These are phyloP conservation scores for Sylvilagus bachmani DNA, from an alignment of 2,113 vertebrate species.

Conservation along the genomic window DNA sequence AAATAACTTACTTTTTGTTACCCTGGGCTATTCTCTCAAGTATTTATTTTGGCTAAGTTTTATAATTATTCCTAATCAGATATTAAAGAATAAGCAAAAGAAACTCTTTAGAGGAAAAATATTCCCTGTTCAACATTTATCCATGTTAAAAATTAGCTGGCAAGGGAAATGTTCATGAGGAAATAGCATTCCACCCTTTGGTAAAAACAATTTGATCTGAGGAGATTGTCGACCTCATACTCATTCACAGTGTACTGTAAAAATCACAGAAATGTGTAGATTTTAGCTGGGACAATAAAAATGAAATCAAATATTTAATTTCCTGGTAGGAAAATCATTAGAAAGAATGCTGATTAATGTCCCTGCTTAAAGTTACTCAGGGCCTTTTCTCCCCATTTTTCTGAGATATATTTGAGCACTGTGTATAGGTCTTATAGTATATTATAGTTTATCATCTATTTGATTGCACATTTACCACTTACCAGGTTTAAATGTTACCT, in stretches of 20 bases:
- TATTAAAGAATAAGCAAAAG: background rate
- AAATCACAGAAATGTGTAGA: background rate
- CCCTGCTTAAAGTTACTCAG: background rate
- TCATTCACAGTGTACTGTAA: background rate
- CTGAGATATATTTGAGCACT: constrained; percentile 15
- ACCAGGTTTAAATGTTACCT: background rate
- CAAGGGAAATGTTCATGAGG: background rate
- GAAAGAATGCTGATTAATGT: background rate
- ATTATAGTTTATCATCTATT: background rate
- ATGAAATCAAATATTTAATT: background rate
- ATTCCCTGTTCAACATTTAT: background rate
- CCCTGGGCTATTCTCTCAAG: background rate
- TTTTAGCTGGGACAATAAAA: constrained; percentile 10
- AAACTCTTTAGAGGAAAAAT: background rate
- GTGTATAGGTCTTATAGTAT: background rate
- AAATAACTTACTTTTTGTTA: background rate
- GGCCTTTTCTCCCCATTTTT: background rate
- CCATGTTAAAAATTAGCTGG: background rate
- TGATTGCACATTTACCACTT: background rate
- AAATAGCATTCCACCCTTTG: background rate
- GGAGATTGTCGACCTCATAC: background rate
- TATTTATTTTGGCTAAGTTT: constrained; percentile 3
- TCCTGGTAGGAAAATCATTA: background rate
- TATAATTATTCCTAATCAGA: background rate
- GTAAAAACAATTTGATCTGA: background rate